Evolutionary conservation across 2,113 vertebrate species (phyloP).

Genomic region (Pontoporia blainvillei): DNA sequence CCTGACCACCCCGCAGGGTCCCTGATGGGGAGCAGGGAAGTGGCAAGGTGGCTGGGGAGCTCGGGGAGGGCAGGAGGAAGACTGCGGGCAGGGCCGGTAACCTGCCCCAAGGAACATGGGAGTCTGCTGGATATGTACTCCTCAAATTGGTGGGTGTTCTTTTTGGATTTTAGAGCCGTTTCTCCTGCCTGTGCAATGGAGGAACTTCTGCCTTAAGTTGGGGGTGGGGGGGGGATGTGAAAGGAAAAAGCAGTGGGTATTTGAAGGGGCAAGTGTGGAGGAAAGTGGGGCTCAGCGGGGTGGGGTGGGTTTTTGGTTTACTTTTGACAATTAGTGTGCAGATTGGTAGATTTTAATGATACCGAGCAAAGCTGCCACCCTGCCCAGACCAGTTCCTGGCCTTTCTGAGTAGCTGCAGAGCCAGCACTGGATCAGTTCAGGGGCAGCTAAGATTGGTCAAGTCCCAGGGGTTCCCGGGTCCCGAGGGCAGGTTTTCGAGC

Average conservation of each 20-base stretch:
- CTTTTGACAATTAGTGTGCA: background rate
- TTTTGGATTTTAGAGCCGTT: background rate
- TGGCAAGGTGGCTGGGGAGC: background rate
- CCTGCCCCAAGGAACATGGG: background rate
- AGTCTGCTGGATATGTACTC: background rate
- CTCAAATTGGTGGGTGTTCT: background rate
- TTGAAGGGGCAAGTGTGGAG: background rate
- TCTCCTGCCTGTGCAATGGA: background rate
- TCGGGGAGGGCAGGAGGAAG: fast-evolving
- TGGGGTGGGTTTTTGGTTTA: background rate
- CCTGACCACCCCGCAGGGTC: background rate
- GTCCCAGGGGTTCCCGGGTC: background rate
- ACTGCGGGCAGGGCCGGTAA: background rate
- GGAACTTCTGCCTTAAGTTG: background rate
- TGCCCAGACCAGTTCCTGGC: background rate
- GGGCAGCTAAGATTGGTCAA: too few species aligned
- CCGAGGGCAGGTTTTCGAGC: background rate
- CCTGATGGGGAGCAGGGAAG: background rate
- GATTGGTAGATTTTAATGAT: background rate
- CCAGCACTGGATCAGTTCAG: background rate
- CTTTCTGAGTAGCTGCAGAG: background rate
- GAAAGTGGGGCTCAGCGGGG: background rate
- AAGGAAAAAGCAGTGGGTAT: too few species aligned
- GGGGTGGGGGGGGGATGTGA: background rate
- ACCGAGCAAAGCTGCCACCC: background rate